Base-by-base conservation (phyloP, 2,888 invertebrate genomes). In the Pediacus dermestoides region DNA sequence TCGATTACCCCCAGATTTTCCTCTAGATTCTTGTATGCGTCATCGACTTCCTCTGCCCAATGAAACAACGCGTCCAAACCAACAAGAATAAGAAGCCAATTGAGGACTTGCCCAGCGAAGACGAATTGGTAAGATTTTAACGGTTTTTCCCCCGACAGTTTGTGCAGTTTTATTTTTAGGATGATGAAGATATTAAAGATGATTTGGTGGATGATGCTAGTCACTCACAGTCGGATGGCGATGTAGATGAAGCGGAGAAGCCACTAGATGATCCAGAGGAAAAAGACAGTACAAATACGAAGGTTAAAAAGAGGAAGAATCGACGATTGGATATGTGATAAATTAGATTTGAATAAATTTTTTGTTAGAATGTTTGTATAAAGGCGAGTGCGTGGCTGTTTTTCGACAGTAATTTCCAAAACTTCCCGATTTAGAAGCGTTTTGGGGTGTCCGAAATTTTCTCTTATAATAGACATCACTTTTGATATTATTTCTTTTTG, bases 1-100 rank as follows among this genome's bases (percentile, higher is more conserved):
- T n/a, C n/a, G n/a, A n/a, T n/a, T n/a, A n/a, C n/a, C n/a, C n/a
- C n/a, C n/a, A n/a, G n/a, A n/a, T n/a, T n/a, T n/a, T n/a, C n/a
- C n/a, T n/a, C n/a, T 68, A 89, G 88, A 62, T 85, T 36, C 71
- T 86, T 42, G 91, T 94, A 1, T 92, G 88, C 61, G 70, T 89
- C 30, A 88, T 93, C 49, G 94, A 94, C 68, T 76, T 85, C 38
- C 74, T 92, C 35, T 90, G 85, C 68, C 92, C 91, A 13, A 86
- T 86, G 16, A 83, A 82, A 64, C 74, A 77, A 34, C 15, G 68
- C 44, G 11, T 32, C 6, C 28, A 37, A 23, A 46, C 32, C 6
- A 60, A 69, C 58, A 63, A 70, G 60, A 64, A 64, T 53, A 57
- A 48, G 38, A 65, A 59, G 42, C 70, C 67, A 39, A 72, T 61